Conservation (phyloP, 1,140 invertebrate species). For the Oppia nitens region DNA sequence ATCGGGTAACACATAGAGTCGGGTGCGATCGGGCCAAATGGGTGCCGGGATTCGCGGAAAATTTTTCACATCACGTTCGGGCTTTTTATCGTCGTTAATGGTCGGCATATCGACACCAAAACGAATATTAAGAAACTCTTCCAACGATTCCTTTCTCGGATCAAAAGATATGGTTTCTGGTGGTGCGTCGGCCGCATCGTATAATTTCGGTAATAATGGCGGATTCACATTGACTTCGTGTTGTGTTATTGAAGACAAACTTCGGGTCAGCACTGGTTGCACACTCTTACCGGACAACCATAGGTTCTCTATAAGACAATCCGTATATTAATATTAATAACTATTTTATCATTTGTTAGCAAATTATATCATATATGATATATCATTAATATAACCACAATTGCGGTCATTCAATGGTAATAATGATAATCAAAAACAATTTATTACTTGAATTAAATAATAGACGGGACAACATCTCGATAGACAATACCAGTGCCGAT, state of each 20-base stretch:
- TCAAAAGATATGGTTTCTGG: background rate
- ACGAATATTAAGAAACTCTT: conserved; percentile 6
- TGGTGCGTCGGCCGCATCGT: background rate
- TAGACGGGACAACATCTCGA: background rate
- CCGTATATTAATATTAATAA: no score
- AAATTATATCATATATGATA: no score
- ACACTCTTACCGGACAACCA: no score
- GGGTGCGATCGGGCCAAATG: conserved; percentile 49
- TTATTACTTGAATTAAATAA: background rate
- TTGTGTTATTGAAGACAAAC: background rate
- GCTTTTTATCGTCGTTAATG: conserved; percentile 19
- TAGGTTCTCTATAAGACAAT: no score
- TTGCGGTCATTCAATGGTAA: no score
- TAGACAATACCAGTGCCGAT: no score
- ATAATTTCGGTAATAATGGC: background rate
- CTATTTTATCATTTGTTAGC: no score
- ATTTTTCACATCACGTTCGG: conserved; percentile 42
- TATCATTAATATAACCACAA: no score
- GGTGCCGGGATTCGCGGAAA: conserved; percentile 47
- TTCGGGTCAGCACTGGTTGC: no score
- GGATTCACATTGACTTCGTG: background rate
- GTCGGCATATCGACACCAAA: conserved; percentile 18
- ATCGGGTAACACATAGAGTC: conserved; percentile 74
- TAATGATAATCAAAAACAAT: no score
- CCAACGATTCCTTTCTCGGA: conserved; percentile 5